Conservation (phyloP, 2,797 vertebrate genomes). For the Mormyrops boulengeri region DNA sequence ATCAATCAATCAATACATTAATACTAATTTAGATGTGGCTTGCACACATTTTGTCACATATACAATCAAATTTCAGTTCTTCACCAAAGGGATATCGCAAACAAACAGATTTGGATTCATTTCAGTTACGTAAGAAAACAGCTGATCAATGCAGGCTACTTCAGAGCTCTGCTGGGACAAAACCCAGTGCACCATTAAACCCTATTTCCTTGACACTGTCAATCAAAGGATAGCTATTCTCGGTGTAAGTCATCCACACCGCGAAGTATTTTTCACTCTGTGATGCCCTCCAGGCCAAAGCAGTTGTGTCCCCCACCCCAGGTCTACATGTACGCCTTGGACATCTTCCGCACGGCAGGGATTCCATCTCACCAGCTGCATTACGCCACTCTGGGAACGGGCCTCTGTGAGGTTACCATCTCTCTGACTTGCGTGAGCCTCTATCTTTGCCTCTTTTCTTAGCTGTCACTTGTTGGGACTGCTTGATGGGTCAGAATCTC, state of each 20-base stretch:
- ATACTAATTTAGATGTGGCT: not conserved
- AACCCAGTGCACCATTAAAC: not conserved
- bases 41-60: not conserved
- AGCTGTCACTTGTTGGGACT: not conserved
- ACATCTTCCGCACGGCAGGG: conserved; percentile 49
- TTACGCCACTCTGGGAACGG: conserved; percentile 50
- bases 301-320: conserved; percentile 20
- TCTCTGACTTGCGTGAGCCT: conserved; percentile 58
- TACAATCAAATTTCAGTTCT: not conserved
- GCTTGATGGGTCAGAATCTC: not conserved
- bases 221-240: not conserved
- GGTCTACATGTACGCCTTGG: conserved; percentile 57
- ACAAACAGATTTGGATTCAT: not conserved
- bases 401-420: conserved; percentile 42
- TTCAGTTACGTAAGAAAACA: not conserved
- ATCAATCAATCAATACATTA: not conserved
- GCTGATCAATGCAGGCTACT: not conserved
- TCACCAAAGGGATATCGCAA: not conserved
- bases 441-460: not conserved
- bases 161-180: not conserved
- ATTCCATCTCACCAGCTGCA: conserved; percentile 40
- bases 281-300: not conserved
- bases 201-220: not conserved
- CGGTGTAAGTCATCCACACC: not conserved
- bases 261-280: not conserved